Evolutionary conservation across 2,113 vertebrate genomes (phyloP).

Genomic region (Gallinago media): DNA sequence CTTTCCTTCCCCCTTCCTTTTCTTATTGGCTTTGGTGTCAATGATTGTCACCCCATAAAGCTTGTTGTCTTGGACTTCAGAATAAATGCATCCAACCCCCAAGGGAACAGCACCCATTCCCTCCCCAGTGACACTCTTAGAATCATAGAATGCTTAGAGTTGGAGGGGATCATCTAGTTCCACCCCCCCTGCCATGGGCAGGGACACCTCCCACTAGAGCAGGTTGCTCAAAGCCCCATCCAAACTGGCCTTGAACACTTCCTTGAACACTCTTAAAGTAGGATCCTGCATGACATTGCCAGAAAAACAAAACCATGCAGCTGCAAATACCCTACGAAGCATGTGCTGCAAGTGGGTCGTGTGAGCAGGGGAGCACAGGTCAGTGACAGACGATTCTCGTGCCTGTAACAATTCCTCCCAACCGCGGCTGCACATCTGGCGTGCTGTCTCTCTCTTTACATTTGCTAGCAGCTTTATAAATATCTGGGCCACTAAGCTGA

Average conservation of each 20-base stretch:
- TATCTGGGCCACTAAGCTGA: conserved; percentile 59
- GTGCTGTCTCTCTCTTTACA: background rate
- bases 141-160: no score
- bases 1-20: background rate
- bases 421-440: background rate
- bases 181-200: no score
- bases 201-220: no score
- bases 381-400: background rate
- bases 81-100: background rate
- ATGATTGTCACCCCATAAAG: background rate
- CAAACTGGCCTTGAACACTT: no score
- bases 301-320: background rate
- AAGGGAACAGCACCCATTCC: background rate
- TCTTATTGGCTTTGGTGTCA: background rate
- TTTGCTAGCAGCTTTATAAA: conserved; percentile 25
- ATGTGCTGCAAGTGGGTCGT: background rate
- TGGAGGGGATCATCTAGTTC: no score
- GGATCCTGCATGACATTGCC: background rate
- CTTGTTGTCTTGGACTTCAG: background rate
- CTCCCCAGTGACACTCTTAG: background rate
- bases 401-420: background rate
- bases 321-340: background rate
- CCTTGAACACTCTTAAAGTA: background rate
- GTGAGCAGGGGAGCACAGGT: background rate
- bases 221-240: no score